These are phyloP conservation scores for Papilio dardanus DNA, from an alignment of 1,140 invertebrate genomes.

Conservation along the genomic window DNA sequence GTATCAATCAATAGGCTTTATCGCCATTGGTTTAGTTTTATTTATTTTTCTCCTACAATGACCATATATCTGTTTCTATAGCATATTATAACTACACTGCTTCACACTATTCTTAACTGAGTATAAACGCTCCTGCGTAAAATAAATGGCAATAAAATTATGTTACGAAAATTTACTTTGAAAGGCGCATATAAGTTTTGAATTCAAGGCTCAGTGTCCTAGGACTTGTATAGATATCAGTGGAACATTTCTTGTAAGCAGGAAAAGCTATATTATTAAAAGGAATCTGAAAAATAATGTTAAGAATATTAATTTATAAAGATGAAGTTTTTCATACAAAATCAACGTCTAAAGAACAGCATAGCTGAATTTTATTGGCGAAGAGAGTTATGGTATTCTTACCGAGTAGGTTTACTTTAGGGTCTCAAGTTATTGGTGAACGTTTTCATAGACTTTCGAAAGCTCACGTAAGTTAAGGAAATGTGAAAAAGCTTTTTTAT, in stretches of 20 bases:
- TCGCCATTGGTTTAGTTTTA: neutral
- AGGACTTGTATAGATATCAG: neutral
- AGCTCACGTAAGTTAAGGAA: too few species aligned
- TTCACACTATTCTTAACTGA: neutral
- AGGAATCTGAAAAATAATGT: neutral
- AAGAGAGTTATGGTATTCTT: too few species aligned
- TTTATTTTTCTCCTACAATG: neutral
- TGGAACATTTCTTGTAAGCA: neutral
- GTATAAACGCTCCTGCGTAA: neutral
- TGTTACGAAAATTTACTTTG: neutral
- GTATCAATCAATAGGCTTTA: neutral
- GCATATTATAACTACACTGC: neutral
- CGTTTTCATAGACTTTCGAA: too few species aligned
- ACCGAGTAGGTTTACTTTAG: too few species aligned
- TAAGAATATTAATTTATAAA: neutral
- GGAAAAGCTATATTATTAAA: neutral
- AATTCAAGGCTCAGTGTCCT: neutral
- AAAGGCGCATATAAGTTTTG: neutral
- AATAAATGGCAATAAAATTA: neutral
- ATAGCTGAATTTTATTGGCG: neutral
- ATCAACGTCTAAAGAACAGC: neutral
- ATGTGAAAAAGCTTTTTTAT: too few species aligned
- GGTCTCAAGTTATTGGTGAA: too few species aligned
- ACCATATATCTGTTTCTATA: neutral
- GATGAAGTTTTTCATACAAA: neutral